A percentile compares a stretch with the other conserved stretches of the same genome.
phyloP scores from a whole-genome alignment of 2,797 vertebrate genomes.

The Carcharodon carcharias region DNA sequence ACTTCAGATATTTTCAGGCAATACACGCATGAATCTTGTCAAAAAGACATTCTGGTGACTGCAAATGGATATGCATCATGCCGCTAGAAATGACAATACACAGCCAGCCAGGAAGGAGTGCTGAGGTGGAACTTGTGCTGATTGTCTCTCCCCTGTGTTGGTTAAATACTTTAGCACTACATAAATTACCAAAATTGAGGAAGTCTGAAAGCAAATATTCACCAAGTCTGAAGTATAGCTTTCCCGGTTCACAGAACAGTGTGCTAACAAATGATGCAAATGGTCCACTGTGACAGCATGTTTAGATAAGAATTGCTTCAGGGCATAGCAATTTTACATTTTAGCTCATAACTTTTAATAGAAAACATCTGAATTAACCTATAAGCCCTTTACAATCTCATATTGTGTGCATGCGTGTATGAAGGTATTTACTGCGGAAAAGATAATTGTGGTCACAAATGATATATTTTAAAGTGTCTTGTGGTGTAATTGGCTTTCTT shows the following conservation, averaged over 20 bases:
- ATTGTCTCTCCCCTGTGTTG: not conserved
- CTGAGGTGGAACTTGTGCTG: not conserved
- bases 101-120: not conserved
- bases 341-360: not conserved
- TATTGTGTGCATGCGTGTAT: not conserved
- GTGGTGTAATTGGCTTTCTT: not conserved
- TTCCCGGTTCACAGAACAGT: not conserved
- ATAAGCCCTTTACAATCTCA: not conserved
- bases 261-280: not conserved
- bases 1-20: no score
- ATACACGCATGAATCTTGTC: not conserved
- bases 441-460: not conserved
- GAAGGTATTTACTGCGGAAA: not conserved
- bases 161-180: not conserved
- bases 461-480: not conserved
- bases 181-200: not conserved
- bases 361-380: constrained; percentile 26
- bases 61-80: not conserved
- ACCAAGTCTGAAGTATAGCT: not conserved
- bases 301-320: constrained; percentile 13
- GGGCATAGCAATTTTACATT: not conserved
- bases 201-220: not conserved
- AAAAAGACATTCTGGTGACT: not conserved
- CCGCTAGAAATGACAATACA: not conserved
- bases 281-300: not conserved